phyloP scores from a whole-genome alignment of 2,113 vertebrate species.

The Henicopernis longicauda region DNA sequence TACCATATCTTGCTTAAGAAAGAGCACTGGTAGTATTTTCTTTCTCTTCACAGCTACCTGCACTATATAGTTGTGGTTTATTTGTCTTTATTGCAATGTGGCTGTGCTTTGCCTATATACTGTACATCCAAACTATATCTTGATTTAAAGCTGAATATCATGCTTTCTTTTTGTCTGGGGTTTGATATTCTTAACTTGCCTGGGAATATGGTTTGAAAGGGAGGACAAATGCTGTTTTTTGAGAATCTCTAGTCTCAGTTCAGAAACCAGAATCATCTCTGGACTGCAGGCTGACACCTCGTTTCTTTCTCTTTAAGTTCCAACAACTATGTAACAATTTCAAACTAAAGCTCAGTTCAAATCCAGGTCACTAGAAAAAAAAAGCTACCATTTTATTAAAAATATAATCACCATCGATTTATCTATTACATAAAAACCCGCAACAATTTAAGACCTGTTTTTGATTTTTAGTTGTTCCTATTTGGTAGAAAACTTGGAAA shows the following conservation, averaged over 20 bases:
- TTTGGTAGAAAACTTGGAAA: background rate
- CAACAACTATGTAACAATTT: slow-evolving; percentile 5
- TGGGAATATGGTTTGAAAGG: background rate
- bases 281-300: slow-evolving; percentile 5
- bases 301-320: slow-evolving; percentile 34
- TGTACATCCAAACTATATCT: background rate
- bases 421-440: background rate
- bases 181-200: background rate
- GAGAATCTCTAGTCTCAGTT: background rate
- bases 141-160: background rate
- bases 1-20: background rate
- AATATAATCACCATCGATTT: background rate
- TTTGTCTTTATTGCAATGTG: background rate
- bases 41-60: background rate
- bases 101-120: background rate
- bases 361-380: slow-evolving; percentile 17
- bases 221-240: background rate
- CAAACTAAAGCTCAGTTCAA: slow-evolving; percentile 53
- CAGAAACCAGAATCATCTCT: background rate
- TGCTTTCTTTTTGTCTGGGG: background rate
- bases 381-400: background rate
- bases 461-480: background rate
- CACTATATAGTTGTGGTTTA: background rate
- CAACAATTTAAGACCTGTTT: background rate
- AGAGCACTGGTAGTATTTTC: background rate